phyloP scores from a whole-genome alignment of 2,888 invertebrate species.

The Eupithecia subfuscata region DNA sequence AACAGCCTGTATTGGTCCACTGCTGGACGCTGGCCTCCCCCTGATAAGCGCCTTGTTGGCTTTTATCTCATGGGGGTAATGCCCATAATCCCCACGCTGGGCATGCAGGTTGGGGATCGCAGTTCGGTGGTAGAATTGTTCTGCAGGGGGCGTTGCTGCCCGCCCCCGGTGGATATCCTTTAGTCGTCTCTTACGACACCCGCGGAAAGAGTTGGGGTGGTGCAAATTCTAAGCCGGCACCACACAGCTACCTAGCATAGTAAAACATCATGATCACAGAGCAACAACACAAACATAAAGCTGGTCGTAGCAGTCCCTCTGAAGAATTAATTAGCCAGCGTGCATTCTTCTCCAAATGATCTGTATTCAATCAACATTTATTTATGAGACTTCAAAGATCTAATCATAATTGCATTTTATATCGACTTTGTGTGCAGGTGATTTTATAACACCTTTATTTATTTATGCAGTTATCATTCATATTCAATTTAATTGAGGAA shows the following conservation, averaged over 20 bases:
- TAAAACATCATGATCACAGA: neutral
- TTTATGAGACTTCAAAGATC: neutral
- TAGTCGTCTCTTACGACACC: no score
- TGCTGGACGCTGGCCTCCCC: no score
- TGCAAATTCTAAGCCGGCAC: no score
- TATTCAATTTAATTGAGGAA: conserved; percentile 8
- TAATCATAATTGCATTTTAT: neutral
- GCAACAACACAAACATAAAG: neutral
- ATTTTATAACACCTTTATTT: neutral
- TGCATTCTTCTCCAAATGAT: neutral
- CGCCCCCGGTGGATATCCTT: no score
- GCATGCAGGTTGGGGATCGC: no score
- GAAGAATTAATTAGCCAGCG: neutral
- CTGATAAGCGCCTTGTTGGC: no score
- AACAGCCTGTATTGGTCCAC: no score
- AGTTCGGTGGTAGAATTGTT: no score
- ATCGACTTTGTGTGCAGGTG: neutral
- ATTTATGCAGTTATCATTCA: neutral
- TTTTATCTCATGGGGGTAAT: no score
- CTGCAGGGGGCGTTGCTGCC: no score
- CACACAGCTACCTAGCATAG: neutral
- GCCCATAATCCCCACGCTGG: no score
- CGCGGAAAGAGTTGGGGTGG: no score
- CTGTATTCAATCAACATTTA: neutral
- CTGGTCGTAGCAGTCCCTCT: neutral